Percentiles rank a stretch among this genome's conserved stretches.
Conservation (phyloP, 2,888 invertebrate genomes). For the Idaea dimidiata region DNA sequence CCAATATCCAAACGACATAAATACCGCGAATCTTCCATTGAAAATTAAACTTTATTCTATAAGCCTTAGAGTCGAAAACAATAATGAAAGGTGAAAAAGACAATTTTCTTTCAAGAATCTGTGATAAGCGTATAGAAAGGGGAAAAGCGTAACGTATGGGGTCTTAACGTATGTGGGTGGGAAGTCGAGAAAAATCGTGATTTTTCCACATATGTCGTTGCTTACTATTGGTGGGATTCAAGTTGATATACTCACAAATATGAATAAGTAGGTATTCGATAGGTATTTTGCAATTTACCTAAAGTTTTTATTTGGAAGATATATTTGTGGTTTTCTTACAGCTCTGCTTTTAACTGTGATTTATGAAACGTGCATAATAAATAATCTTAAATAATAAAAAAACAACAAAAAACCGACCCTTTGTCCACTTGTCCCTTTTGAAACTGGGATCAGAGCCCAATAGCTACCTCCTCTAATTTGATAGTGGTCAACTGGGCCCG, state of each 20-base stretch:
- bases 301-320: background rate
- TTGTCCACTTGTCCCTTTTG: too few relatives aligned
- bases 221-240: background rate
- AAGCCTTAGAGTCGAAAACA: background rate
- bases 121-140: conserved; percentile 20
- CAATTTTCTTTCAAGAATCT: background rate
- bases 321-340: background rate
- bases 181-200: conserved; percentile 53
- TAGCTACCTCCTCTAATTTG: too few relatives aligned
- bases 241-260: background rate
- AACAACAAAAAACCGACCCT: too few relatives aligned
- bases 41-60: background rate
- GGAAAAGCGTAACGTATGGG: conserved; percentile 33
- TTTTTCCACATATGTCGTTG: conserved; percentile 36
- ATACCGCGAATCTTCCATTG: background rate
- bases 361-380: too few relatives aligned
- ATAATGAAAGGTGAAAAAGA: background rate
- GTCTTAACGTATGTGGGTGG: conserved; percentile 40
- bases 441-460: background rate
- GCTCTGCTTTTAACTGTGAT: background rate
- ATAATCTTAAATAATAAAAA: too few relatives aligned
- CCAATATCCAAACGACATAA: background rate
- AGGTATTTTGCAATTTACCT: background rate
- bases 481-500: background rate
- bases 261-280: background rate